A percentile compares a stretch with the other conserved stretches of the same genome.
Evolutionary conservation across 2,113 vertebrate species (phyloP).

Genomic region (Geococcyx californianus): DNA sequence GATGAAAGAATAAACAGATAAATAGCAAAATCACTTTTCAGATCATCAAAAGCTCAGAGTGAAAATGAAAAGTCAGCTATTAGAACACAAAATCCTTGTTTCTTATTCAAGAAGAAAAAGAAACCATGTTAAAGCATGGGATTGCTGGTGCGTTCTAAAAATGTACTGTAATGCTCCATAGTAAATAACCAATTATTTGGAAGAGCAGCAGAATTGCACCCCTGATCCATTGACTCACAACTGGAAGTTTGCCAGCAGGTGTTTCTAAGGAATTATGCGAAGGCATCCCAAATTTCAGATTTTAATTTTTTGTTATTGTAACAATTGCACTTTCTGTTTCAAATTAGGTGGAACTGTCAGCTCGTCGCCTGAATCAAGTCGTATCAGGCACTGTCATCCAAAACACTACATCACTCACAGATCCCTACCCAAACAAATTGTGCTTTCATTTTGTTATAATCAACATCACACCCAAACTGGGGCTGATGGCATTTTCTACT

Average conservation of each 20-base stretch:
- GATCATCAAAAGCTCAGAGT: neutral
- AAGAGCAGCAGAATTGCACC: neutral
- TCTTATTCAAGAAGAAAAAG: neutral
- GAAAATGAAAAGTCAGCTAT: neutral
- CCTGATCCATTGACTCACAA: rapidly evolving
- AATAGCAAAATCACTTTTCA: neutral
- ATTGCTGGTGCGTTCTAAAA: neutral
- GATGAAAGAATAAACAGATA: neutral
- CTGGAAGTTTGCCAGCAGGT: neutral
- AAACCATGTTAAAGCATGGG: neutral
- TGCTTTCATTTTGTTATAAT: neutral
- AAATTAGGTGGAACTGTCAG: neutral
- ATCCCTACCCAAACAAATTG: neutral
- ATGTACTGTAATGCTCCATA: neutral
- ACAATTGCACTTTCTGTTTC: neutral
- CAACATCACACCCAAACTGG: neutral
- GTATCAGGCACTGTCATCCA: neutral
- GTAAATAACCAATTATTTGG: neutral
- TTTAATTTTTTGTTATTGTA: neutral
- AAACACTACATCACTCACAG: neutral
- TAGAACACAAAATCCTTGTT: neutral
- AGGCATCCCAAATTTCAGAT: neutral
- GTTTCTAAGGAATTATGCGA: neutral
- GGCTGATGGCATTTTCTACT: neutral
- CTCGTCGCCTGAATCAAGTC: neutral